Evolutionary conservation across 2,888 invertebrate genomes (phyloP).

Genomic region (Cataglyphis albicans): DNA sequence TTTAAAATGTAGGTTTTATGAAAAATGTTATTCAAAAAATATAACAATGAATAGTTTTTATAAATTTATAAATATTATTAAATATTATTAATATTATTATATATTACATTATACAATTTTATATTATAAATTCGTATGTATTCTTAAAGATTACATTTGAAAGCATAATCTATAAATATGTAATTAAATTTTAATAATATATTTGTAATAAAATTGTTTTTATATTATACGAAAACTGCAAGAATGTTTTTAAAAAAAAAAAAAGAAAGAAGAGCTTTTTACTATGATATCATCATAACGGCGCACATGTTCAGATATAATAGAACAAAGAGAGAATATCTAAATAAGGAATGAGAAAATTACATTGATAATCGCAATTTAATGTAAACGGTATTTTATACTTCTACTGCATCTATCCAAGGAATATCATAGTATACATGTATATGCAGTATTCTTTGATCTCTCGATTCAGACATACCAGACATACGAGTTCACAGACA

Average conservation of each 20-base stretch:
- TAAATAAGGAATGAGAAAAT: background rate
- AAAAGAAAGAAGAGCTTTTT: background rate
- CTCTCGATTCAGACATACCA: conserved; percentile 9
- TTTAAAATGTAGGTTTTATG: background rate
- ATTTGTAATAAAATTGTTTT: background rate
- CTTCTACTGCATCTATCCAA: conserved; percentile 60
- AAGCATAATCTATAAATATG: background rate
- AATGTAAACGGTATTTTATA: conserved; percentile 61
- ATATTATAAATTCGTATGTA: background rate
- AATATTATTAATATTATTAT: too few relatives aligned
- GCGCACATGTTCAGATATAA: background rate
- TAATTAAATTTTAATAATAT: background rate
- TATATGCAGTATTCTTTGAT: conserved; percentile 26
- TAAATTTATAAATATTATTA: background rate
- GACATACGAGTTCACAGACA: background rate
- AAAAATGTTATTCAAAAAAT: background rate
- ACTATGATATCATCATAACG: background rate
- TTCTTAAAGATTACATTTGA: background rate
- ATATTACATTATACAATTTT: background rate
- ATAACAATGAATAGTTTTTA: background rate
- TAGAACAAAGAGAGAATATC: background rate
- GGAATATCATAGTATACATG: conserved; percentile 42
- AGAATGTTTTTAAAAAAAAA: background rate
- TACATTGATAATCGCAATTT: background rate
- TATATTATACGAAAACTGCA: background rate